A percentile compares a stretch with the other conserved stretches of the same genome.
phyloP scores from a whole-genome alignment of 2,113 vertebrate genomes.

The Pholis gunnellus region DNA sequence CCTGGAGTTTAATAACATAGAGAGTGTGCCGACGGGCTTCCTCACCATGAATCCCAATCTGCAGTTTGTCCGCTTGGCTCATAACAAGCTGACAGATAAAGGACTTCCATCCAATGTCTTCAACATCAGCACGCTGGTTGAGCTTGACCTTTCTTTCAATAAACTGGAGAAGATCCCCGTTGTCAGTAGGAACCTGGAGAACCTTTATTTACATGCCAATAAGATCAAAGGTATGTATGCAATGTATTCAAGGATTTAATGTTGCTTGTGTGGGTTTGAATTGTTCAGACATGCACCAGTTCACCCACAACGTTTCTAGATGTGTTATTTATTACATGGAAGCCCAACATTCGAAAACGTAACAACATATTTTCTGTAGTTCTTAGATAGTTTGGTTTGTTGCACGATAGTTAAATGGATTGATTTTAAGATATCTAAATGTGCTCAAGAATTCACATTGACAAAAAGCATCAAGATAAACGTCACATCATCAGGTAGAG shows the following conservation, averaged over 20 bases:
- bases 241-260: not conserved
- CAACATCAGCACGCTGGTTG: slow-evolving; percentile 91
- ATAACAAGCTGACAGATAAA: slow-evolving; percentile 91
- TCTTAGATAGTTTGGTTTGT: not conserved
- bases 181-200: slow-evolving; percentile 92
- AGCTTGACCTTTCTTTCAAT: slow-evolving; percentile 96
- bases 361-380: not conserved
- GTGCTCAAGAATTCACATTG: too few relatives aligned
- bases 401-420: not conserved
- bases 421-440: too few relatives aligned
- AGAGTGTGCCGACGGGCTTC: slow-evolving; percentile 86
- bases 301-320: not conserved
- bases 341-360: not conserved
- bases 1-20: slow-evolving; percentile 91
- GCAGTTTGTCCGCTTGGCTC: slow-evolving; percentile 91
- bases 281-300: not conserved
- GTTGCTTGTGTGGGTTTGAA: slow-evolving; percentile 1
- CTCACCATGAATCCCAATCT: slow-evolving; percentile 84
- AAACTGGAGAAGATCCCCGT: slow-evolving; percentile 91
- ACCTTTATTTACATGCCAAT: slow-evolving; percentile 96
- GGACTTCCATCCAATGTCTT: slow-evolving; percentile 91
- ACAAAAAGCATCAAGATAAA: too few relatives aligned
- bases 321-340: not conserved
- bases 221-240: slow-evolving; percentile 93
- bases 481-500: too few relatives aligned